Base-by-base conservation (phyloP, 2,888 invertebrate species). In the Pyrgus malvae region DNA sequence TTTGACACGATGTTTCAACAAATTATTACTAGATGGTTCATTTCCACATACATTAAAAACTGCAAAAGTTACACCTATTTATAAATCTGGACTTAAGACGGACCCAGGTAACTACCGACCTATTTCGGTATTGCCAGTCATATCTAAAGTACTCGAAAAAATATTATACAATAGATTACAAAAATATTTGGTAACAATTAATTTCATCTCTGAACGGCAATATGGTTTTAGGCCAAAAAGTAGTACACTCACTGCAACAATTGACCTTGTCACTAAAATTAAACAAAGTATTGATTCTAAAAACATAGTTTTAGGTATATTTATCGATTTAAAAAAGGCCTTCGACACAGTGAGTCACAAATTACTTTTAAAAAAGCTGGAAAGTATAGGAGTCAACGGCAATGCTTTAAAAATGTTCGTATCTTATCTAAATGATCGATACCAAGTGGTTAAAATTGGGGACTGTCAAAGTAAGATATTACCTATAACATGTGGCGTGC, bases 71-170 rank as follows among this genome's bases (percentile, higher is more conserved):
- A n/a, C 27, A 1, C 27, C 27, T 27, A 27, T 27, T 0, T 27
- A 27, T 3, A 7, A 27, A 3, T 9, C 27, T 23, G 23, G 23
- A 7, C 23, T 7, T 7, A 23, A 23, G 7, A 55, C 46, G 1
- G 53, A 55, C 17, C 6, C 56, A 2, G 35, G 55, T 0, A 60
- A 59, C 9, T 60, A 58, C 19, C 33, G 59, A 3, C 57, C 60
- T 0, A 59, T 61, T 12, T 59, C 57, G 2, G 53, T 62, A 0
- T 14, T 63, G 12, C 49, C 59, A 4, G 38, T 44, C 2, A 11
- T 60, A n/a, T 49, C 55, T 19, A 56, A 57, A 33, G 46, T 58
- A 2, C 44, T 60, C 11, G 55, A 63, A 46, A 60, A 25, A 50
- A 21, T 56, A 3, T 8, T 59, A 11, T 40, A 56, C 27, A 35